Conservation (phyloP, 2,888 invertebrate genomes). For the Agrotis ipsilon region DNA sequence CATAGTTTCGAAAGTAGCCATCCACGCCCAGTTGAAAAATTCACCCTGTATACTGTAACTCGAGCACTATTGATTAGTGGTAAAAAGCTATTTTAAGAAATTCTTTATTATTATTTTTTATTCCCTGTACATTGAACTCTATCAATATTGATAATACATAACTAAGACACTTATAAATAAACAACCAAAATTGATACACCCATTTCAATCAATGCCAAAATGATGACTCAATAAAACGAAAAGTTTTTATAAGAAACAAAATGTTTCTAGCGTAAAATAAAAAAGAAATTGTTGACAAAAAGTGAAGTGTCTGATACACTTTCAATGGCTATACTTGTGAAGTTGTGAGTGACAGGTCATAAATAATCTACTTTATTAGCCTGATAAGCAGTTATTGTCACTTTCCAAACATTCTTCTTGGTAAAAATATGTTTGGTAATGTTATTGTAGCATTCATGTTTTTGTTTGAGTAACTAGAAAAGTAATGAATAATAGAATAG, state of each 20-base stretch:
- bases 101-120: no score
- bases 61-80: no score
- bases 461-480: slow-evolving; percentile 8
- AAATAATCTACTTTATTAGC: slow-evolving; percentile 46
- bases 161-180: slow-evolving; percentile 23
- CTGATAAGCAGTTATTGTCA: slow-evolving; percentile 41
- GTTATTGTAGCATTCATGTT: slow-evolving; percentile 13
- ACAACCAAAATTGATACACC: slow-evolving; percentile 9
- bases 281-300: slow-evolving; percentile 38
- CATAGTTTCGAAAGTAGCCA: no score
- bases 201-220: slow-evolving; percentile 26
- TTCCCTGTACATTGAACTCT: background rate
- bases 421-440: slow-evolving; percentile 22
- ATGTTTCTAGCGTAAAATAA: slow-evolving; percentile 10
- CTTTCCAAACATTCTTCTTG: slow-evolving; percentile 45
- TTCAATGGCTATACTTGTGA: slow-evolving; percentile 33
- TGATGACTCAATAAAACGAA: background rate
- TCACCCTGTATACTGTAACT: no score
- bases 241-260: slow-evolving; percentile 1
- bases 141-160: slow-evolving; percentile 1
- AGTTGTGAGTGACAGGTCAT: slow-evolving; percentile 40
- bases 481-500: background rate
- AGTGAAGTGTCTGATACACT: slow-evolving; percentile 30
- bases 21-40: no score
- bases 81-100: no score